Evolutionary conservation across 2,797 vertebrate species (phyloP).

Genomic region (Taenioides sp.): DNA sequence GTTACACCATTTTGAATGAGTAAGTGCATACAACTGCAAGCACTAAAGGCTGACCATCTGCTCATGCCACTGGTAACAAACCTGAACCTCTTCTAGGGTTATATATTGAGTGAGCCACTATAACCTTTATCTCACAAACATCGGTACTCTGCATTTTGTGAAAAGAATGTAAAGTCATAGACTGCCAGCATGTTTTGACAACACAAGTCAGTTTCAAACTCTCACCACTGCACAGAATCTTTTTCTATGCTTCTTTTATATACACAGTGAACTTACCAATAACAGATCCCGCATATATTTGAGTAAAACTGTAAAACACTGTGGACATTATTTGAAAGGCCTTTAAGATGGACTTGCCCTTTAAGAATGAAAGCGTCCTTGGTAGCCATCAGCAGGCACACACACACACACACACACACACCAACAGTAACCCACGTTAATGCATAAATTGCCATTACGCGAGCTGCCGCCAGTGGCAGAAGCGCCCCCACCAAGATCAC

Average conservation of each 20-base stretch:
- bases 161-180: too few species aligned
- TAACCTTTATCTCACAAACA: not conserved
- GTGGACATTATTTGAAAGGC: slow-evolving; percentile 33
- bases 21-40: not conserved
- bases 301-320: not conserved
- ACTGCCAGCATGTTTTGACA: too few species aligned
- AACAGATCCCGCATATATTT: not conserved
- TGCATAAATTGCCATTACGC: slow-evolving; percentile 80
- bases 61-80: not conserved
- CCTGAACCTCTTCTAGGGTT: not conserved
- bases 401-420: slow-evolving; percentile 35
- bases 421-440: slow-evolving; percentile 58
- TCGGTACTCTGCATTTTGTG: too few species aligned
- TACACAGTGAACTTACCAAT: not conserved
- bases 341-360: slow-evolving; percentile 58
- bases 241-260: not conserved
- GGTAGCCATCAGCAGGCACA: slow-evolving; percentile 50
- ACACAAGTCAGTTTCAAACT: too few species aligned
- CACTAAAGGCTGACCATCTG: not conserved
- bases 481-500: slow-evolving; percentile 79
- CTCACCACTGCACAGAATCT: not conserved
- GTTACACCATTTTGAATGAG: not conserved
- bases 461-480: slow-evolving; percentile 75
- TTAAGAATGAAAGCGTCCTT: slow-evolving; percentile 68
- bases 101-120: not conserved